These are phyloP conservation scores for Conus ventricosus DNA, from an alignment of 1,140 invertebrate species.

Conservation along the genomic window DNA sequence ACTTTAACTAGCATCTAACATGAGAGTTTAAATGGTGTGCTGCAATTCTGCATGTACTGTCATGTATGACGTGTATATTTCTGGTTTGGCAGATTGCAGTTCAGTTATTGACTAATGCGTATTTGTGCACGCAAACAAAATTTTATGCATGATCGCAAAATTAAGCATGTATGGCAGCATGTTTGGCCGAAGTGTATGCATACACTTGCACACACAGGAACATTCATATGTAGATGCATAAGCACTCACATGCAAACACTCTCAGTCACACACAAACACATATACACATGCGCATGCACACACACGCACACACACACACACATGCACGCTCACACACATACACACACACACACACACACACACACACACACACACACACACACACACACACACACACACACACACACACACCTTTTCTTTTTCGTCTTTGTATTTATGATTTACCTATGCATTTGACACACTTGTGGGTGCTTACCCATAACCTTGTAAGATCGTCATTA, in stretches of 20 bases:
- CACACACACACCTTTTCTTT: no score
- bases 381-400: neutral
- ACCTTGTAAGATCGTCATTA: no score
- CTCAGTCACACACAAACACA: neutral
- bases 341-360: neutral
- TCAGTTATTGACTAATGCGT: no score
- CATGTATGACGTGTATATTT: no score
- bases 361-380: no score
- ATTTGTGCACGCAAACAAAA: no score
- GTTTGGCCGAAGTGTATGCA: neutral
- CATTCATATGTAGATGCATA: neutral
- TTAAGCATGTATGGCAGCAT: no score
- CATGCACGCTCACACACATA: neutral
- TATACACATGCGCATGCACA: neutral
- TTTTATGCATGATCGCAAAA: no score
- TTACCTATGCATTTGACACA: neutral
- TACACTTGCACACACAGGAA: neutral
- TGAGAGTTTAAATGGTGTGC: no score
- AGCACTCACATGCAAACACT: neutral
- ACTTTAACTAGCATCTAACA: no score
- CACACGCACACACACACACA: neutral
- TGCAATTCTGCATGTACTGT: no score
- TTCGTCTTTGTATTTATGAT: neutral
- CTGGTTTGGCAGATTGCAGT: no score
- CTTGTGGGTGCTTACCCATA: neutral